Evolutionary conservation across 2,888 invertebrate genomes (phyloP), one percentile per base, ranked within the genome.

Genomic region (Stramonita haemastoma): DNA sequence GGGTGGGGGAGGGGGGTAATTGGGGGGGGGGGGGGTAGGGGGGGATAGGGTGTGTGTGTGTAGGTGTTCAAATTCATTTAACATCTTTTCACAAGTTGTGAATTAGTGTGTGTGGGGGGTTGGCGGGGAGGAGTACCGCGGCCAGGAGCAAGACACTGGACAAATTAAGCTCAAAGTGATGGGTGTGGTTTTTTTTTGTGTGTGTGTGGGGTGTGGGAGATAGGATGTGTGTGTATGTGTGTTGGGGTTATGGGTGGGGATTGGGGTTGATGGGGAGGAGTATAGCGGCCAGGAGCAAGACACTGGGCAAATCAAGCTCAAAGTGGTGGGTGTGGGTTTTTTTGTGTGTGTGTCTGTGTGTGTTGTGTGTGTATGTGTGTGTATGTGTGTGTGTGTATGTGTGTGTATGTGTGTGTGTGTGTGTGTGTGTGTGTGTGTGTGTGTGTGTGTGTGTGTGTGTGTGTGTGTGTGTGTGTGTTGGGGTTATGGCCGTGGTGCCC

Each of bases 161-260:
- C 91, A 91, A 19, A 92, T 93, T n/a, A 94, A 93, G 84, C 92
- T 95, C 32, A 94, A 94, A 93, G 94, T 95, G 92, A 95, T 95
- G 85, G 89, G 95, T 92, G 36, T n/a, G n/a, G n/a, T n/a, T n/a
- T n/a, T n/a, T n/a, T 6, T 17, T 60, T 0, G 26, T 26, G 29
- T n/a, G n/a, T 17, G 13, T n/a, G 29, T 86, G 60, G n/a, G 56
- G 57, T 83, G 32, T 36, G 32, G 83, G 11, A 73, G 26, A n/a
- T 73, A 2, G n/a, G n/a, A n/a, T n/a, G 73, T 73, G 73, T 26
- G 13, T 22, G 22, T 8, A n/a, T 2, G 26, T 73, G 73, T 73
- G n/a, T 22, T 73, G 73, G 73, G 11, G 26, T n/a, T 5, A n/a
- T n/a, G 26, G n/a, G 73, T 0, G 73, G 73, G 13, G n/a, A 73